Evolutionary conservation across 1,140 invertebrate species (phyloP).

Genomic region (Pseudomyrmex dendroicus): DNA sequence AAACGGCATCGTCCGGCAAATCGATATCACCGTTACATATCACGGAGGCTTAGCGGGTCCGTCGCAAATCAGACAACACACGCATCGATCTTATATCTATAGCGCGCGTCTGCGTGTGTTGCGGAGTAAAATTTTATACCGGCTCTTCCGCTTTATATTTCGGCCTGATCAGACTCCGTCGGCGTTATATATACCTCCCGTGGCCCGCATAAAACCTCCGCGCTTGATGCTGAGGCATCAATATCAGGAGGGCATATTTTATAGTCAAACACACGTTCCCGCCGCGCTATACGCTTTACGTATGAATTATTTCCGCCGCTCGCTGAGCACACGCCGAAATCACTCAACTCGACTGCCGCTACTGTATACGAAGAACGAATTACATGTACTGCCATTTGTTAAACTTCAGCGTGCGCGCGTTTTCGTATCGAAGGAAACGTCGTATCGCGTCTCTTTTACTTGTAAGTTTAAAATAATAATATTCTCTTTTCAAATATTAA

Average conservation of each 20-base stretch:
- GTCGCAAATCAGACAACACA: constrained; percentile 27
- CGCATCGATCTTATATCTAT: constrained; percentile 17
- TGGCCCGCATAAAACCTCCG: constrained; percentile 55
- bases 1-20: constrained; percentile 33
- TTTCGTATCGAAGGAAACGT: constrained; percentile 4
- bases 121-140: constrained; percentile 65
- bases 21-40: constrained; percentile 43
- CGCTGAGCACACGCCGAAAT: constrained; percentile 77
- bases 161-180: constrained; percentile 51
- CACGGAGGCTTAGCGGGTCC: constrained; percentile 30
- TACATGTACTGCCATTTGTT: constrained; percentile 56
- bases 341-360: constrained; percentile 73
- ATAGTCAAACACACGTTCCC: constrained; percentile 58
- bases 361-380: constrained; percentile 50
- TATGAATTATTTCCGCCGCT: constrained; percentile 79
- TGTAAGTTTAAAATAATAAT: constrained; percentile 2
- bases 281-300: constrained; percentile 55
- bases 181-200: constrained; percentile 18
- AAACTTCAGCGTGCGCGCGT: background rate
- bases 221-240: constrained; percentile 58
- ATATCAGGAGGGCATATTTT: constrained; percentile 69
- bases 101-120: constrained; percentile 20
- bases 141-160: constrained; percentile 40
- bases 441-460: too few relatives aligned
- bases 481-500: constrained; percentile 4